Conservation (phyloP, 2,797 vertebrate genomes). For the Squalus acanthias region DNA sequence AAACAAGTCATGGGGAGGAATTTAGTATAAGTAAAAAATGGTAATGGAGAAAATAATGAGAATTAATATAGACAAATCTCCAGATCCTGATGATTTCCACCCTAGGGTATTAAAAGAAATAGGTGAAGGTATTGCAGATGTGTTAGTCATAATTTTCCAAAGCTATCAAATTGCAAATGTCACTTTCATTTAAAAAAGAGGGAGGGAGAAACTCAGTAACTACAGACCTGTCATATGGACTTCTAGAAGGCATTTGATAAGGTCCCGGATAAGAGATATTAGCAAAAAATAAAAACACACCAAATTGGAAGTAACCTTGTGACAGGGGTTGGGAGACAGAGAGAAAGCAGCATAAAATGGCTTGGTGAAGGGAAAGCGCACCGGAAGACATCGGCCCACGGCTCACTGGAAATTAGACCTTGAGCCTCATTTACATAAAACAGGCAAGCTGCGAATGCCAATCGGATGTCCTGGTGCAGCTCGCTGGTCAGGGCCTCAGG, state of each 20-base stretch:
- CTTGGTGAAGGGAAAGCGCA: not conserved
- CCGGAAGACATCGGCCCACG: not conserved
- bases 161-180: no score
- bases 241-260: not conserved
- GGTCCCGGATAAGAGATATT: not conserved
- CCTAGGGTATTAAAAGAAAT: not conserved
- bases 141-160: not conserved
- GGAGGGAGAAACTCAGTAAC: no score
- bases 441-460: not conserved
- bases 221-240: not conserved
- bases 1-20: not conserved
- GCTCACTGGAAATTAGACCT: not conserved
- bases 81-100: not conserved
- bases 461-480: not conserved
- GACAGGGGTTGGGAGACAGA: not conserved
- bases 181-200: no score
- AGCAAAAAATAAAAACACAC: not conserved
- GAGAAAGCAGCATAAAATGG: not conserved
- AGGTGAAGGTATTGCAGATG: not conserved
- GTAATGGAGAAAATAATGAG: not conserved
- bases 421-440: not conserved
- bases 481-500: no score
- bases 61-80: not conserved
- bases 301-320: not conserved
- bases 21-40: not conserved